phyloP scores from a whole-genome alignment of 1,140 invertebrate species.

The Copidosoma floridanum region DNA sequence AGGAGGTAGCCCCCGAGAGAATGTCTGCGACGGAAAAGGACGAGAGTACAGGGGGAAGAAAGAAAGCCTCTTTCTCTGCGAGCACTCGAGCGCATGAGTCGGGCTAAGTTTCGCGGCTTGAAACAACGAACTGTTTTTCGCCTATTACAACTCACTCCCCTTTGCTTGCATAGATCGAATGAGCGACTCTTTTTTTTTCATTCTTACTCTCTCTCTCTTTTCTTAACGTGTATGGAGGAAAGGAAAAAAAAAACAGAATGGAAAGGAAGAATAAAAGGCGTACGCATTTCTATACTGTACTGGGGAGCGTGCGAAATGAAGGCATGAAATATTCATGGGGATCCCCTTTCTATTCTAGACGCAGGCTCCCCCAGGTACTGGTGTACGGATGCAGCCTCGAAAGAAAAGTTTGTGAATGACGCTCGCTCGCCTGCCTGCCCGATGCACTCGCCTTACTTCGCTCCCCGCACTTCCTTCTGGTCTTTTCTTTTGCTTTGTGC shows the following conservation, averaged over 20 bases:
- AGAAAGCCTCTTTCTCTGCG: background rate
- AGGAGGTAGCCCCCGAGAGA: too few species aligned
- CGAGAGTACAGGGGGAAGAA: too few species aligned
- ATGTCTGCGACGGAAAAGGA: too few species aligned
- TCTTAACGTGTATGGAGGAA: too few species aligned
- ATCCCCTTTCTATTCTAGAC: background rate
- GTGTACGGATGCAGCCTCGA: background rate
- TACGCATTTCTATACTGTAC: too few species aligned
- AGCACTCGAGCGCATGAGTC: background rate
- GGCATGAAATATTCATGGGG: constrained; percentile 10
- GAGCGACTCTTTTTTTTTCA: too few species aligned
- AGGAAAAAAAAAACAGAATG: too few species aligned
- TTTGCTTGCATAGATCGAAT: background rate
- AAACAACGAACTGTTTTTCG: constrained; percentile 9
- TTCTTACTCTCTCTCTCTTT: too few species aligned
- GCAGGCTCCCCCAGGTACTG: background rate
- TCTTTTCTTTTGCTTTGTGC: too few species aligned
- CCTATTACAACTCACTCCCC: background rate
- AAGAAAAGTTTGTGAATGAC: background rate
- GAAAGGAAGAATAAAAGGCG: too few species aligned
- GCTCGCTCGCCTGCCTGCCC: background rate
- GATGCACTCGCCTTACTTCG: too few species aligned
- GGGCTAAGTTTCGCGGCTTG: background rate
- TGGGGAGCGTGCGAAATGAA: background rate
- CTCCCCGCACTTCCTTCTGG: too few species aligned